phyloP scores from a whole-genome alignment of 2,113 vertebrate species.

The Axis porcinus region DNA sequence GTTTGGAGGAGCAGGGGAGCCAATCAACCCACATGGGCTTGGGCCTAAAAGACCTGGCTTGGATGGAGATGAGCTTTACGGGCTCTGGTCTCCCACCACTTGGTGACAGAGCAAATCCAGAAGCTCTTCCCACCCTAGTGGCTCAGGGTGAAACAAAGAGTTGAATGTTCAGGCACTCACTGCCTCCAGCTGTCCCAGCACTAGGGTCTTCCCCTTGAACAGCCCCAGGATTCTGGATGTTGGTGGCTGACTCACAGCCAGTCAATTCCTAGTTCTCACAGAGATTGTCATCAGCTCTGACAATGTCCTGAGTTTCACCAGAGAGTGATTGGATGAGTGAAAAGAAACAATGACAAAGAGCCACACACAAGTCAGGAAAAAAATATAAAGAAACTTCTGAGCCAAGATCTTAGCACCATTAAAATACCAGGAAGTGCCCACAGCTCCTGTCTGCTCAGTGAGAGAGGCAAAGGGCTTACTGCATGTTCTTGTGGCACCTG shows the following conservation, averaged over 20 bases:
- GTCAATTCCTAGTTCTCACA: neutral
- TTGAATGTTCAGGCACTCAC: too few species aligned
- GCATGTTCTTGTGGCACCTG: neutral
- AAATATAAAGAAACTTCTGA: neutral
- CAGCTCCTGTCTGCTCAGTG: neutral
- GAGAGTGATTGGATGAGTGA: neutral
- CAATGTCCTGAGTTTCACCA: neutral
- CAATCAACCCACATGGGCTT: too few species aligned
- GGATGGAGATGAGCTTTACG: neutral
- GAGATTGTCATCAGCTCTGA: neutral
- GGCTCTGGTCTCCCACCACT: too few species aligned
- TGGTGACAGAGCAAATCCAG: neutral
- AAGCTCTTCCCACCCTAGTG: too few species aligned
- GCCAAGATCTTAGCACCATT: neutral
- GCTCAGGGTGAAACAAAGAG: neutral
- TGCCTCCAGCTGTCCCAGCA: neutral
- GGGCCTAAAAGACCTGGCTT: neutral
- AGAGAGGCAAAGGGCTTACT: neutral
- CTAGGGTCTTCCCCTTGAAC: too few species aligned
- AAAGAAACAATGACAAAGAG: neutral
- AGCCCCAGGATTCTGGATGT: neutral
- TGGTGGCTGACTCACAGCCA: neutral
- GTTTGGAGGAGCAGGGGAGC: too few species aligned
- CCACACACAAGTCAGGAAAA: neutral
- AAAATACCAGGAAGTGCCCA: neutral